Conservation (phyloP, 2,113 vertebrate genomes). For the Speoplatyrhinus poulsoni region DNA sequence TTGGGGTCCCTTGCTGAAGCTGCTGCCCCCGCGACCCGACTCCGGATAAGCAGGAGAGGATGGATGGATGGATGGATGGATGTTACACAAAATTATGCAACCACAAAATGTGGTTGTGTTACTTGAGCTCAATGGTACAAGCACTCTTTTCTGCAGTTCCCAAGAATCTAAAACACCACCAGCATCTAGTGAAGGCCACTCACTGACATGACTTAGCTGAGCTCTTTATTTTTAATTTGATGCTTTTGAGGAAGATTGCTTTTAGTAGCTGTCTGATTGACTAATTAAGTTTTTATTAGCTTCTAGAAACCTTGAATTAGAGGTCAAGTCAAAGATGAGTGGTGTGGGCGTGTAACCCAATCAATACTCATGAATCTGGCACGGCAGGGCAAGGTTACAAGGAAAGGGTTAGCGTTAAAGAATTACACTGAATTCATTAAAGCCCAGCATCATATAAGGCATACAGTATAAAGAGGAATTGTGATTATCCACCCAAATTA, state of each 20-base stretch:
- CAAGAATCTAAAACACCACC: constrained; percentile 37
- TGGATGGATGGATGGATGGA: no score
- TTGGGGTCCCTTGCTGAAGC: no score
- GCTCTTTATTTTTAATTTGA: constrained; percentile 31
- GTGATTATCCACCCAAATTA: no score
- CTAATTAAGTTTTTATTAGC: constrained; percentile 65
- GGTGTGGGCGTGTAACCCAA: constrained; percentile 19
- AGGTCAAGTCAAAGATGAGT: constrained; percentile 61
- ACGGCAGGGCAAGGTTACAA: constrained; percentile 39
- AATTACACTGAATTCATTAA: constrained; percentile 7
- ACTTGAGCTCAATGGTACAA: constrained; percentile 8
- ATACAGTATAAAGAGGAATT: no score
- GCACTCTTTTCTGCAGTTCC: constrained; percentile 24
- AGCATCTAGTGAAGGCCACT: constrained; percentile 36
- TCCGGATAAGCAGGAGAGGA: no score
- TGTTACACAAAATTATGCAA: constrained; percentile 11
- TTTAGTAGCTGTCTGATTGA: constrained; percentile 52
- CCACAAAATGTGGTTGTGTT: constrained; percentile 29
- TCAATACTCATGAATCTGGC: constrained; percentile 58
- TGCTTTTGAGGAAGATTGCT: constrained; percentile 41
- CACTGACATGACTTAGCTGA: constrained; percentile 3
- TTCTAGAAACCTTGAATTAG: constrained; percentile 54
- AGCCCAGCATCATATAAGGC: neutral
- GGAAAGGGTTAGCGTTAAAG: constrained; percentile 6
- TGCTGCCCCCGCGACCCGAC: no score